Conservation (phyloP, 2,797 vertebrate genomes). For the Pangasius macronema region DNA sequence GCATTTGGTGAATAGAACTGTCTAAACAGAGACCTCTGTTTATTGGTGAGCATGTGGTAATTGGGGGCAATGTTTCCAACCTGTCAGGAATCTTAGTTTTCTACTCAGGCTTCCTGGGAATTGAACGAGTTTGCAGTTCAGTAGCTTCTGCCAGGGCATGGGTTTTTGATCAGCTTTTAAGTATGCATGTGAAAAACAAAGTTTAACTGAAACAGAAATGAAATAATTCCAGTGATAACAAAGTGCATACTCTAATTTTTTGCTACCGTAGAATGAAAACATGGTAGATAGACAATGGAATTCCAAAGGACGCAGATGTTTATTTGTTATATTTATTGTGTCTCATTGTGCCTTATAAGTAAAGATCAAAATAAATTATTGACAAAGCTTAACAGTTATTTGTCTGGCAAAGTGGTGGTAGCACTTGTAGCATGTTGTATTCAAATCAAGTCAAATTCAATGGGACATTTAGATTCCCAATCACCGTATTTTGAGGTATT, state of each 20-base stretch:
- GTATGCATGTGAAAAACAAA: neutral
- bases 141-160: neutral
- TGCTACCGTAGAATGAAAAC: neutral
- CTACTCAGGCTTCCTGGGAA: neutral
- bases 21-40: slow-evolving; percentile 34
- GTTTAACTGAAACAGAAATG: neutral
- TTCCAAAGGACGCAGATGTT: neutral
- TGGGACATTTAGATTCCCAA: neutral
- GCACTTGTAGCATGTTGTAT: neutral
- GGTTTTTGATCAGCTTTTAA: neutral
- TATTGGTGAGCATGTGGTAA: slow-evolving; percentile 28
- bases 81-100: slow-evolving; percentile 23
- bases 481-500: neutral
- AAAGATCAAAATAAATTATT: neutral
- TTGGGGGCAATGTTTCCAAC: slow-evolving; percentile 19
- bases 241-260: neutral
- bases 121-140: neutral
- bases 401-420: neutral
- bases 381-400: neutral
- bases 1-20: slow-evolving; percentile 58
- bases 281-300: too few species aligned
- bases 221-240: neutral
- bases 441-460: neutral
- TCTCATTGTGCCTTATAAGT: neutral
- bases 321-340: neutral